Percentiles rank a stretch among this genome's conserved stretches.
These are phyloP conservation scores for Notolepis coatsorum DNA, from an alignment of 2,797 vertebrate species.

Conservation along the genomic window DNA sequence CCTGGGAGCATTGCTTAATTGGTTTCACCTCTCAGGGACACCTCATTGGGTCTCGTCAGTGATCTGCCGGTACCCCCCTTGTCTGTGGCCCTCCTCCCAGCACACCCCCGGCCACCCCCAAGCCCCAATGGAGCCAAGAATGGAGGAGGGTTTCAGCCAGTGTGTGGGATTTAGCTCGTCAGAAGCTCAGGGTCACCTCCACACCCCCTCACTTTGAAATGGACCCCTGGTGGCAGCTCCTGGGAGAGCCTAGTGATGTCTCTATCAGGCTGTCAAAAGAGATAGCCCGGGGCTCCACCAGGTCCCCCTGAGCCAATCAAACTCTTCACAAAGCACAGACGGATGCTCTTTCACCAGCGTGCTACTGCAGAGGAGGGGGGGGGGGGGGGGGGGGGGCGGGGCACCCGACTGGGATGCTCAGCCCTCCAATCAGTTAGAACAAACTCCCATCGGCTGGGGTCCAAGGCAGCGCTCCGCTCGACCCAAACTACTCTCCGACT, in stretches of 20 bases:
- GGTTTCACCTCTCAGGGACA: slow-evolving; percentile 79
- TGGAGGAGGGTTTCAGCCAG: slow-evolving; percentile 75
- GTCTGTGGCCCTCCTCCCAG: slow-evolving; percentile 40
- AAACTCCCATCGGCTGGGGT: slow-evolving; percentile 69
- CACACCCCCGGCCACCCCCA: slow-evolving; percentile 38
- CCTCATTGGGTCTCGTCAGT: slow-evolving; percentile 70
- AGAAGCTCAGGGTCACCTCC: slow-evolving; percentile 84
- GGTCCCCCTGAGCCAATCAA: slow-evolving; percentile 88
- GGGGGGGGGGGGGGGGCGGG: slow-evolving; percentile 42
- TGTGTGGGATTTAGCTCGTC: slow-evolving; percentile 84
- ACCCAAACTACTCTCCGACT: slow-evolving; percentile 46
- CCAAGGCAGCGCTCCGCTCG: slow-evolving; percentile 62
- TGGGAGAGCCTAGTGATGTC: slow-evolving; percentile 87
- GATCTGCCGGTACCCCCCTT: slow-evolving; percentile 57
- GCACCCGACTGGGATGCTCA: slow-evolving; percentile 61
- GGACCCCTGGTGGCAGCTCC: slow-evolving; percentile 86
- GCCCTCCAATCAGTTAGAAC: slow-evolving; percentile 68
- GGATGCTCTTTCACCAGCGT: slow-evolving; percentile 84
- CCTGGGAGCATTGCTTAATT: slow-evolving; percentile 77
- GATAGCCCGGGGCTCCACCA: slow-evolving; percentile 84
- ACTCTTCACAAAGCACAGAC: slow-evolving; percentile 84
- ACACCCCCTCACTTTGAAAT: slow-evolving; percentile 86
- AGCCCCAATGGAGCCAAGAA: slow-evolving; percentile 69
- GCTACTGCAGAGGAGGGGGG: slow-evolving; percentile 68
- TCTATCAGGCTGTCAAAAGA: slow-evolving; percentile 90